Conservation (phyloP, 1,140 invertebrate genomes). For the Drosophila pallidifrons region DNA sequence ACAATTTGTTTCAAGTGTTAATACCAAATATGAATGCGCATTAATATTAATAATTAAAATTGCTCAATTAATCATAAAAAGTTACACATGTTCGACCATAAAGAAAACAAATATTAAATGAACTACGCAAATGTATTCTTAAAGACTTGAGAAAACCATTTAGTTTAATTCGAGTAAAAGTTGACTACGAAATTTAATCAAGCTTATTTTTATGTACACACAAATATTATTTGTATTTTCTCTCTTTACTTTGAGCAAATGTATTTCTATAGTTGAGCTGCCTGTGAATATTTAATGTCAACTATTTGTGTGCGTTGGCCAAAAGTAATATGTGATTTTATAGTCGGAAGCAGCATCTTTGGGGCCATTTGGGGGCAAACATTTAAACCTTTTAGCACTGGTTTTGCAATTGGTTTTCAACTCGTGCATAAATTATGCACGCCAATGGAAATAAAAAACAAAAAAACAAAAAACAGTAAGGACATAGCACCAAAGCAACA, state of each 20-base stretch:
- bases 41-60: slow-evolving; percentile 7
- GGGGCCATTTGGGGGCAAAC: not conserved
- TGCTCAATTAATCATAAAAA: not conserved
- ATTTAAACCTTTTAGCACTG: slow-evolving; percentile 37
- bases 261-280: not conserved
- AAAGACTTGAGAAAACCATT: not conserved
- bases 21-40: not conserved
- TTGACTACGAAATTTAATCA: no score
- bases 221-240: not conserved
- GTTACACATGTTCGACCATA: not conserved
- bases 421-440: slow-evolving; percentile 70
- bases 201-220: no score
- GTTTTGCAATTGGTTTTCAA: slow-evolving; percentile 50
- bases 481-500: slow-evolving; percentile 22
- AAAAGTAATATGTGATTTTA: not conserved
- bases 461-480: slow-evolving; percentile 3
- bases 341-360: not conserved
- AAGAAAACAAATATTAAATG: not conserved
- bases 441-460: slow-evolving; percentile 30
- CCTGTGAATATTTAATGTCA: slow-evolving; percentile 2
- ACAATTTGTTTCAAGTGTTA: not conserved
- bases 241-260: not conserved
- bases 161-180: no score
- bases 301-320: slow-evolving; percentile 16
- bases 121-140: not conserved